phyloP scores from a whole-genome alignment of 2,888 invertebrate genomes.

The Idaea dimidiata region DNA sequence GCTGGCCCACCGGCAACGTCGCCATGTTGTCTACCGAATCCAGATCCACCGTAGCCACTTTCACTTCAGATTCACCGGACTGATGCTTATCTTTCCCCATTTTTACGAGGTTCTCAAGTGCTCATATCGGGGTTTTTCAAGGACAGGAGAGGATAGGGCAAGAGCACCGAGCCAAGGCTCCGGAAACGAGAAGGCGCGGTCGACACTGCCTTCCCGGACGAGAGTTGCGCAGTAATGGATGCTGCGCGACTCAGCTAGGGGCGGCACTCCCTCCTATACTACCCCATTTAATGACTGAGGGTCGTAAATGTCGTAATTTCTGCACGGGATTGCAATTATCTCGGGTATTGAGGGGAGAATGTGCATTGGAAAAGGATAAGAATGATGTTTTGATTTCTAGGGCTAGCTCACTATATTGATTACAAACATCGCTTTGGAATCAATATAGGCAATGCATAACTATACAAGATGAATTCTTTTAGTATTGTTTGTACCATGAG shows the following conservation, averaged over 20 bases:
- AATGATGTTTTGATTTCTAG: constrained; percentile 28
- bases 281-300: constrained; percentile 62
- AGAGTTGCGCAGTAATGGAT: constrained; percentile 77
- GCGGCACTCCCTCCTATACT: constrained; percentile 61
- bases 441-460: neutral
- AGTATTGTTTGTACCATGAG: neutral
- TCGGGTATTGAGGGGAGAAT: constrained; percentile 34
- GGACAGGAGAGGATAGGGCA: constrained; percentile 53
- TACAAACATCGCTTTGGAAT: neutral
- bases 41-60: constrained; percentile 93
- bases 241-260: constrained; percentile 71
- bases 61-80: constrained; percentile 86
- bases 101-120: constrained; percentile 35
- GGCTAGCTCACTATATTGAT: constrained; percentile 3
- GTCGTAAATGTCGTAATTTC: constrained; percentile 61
- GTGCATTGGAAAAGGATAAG: constrained; percentile 31
- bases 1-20: constrained; percentile 91
- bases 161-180: constrained; percentile 51
- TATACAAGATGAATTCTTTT: neutral
- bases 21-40: constrained; percentile 94
- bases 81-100: constrained; percentile 77
- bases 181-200: constrained; percentile 67
- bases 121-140: constrained; percentile 50
- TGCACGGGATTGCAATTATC: constrained; percentile 37
- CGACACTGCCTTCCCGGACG: constrained; percentile 55